Evolutionary conservation across 2,888 invertebrate species (phyloP), one percentile per base, ranked within the genome.

Genomic region (Ophioninae sp.): DNA sequence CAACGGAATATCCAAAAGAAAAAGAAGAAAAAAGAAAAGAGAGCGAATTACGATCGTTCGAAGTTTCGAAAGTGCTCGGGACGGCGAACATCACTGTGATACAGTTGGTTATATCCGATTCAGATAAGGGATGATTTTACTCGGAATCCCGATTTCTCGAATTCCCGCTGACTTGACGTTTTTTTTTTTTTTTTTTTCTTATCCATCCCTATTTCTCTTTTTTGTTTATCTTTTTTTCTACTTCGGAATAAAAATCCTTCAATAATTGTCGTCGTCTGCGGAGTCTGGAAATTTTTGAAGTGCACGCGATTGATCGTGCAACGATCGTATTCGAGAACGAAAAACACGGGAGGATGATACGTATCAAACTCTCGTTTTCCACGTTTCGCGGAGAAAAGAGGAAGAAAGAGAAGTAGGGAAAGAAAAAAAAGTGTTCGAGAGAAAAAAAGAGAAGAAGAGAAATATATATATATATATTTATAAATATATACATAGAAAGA

Each of bases 321-420:
- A 37, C 0, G 37, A 77, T 61, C 39, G 67, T 50, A 50, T 30
- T 67, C 59, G 68, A 13, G n/a, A 39, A 23, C 21, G 50, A 75
- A 75, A 59, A 67, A n/a, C 59, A 17, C 64, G 59, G 8, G 50
- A 8, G n/a, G 44, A 17, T 70, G 70, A 78, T 78, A n/a, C 62
- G 62, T 78, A 70, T 70, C 78, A 70, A 77, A 73, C 68, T 21
- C 67, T 73, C 64, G 50, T 74, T 64, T 59, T 78, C 50, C 41
- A n/a, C 23, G 20, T 41, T 65, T 59, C 56, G 41, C 20, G 21
- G 65, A 72, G 37, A 39, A 21, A 6, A 56, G 10, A 61, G 7
- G 30, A 23, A 2, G 7, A 7, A 7, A 7, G 7, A 7, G 44
- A 44, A 13, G 17, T 10, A 41, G 41, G 6, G 41, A 41, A 6